phyloP scores from a whole-genome alignment of 2,888 invertebrate genomes.

The Amblyteles armatorius region DNA sequence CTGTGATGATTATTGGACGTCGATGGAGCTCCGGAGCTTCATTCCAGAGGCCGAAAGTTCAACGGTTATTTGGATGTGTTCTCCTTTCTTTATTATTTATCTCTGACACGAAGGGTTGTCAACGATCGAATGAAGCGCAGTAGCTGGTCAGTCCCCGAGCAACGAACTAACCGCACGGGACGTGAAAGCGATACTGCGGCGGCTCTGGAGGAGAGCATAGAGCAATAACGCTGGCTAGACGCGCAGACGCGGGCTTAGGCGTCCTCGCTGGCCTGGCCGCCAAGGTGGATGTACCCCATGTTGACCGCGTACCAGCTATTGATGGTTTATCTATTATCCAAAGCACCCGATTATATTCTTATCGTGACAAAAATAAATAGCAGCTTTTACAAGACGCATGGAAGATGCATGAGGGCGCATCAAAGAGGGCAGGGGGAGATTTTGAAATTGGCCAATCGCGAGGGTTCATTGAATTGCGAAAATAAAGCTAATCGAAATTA shows the following conservation, averaged over 20 bases:
- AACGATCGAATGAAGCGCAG: slow-evolving; percentile 7
- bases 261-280: slow-evolving; percentile 40
- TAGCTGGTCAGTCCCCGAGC: neutral
- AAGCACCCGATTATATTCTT: slow-evolving; percentile 1
- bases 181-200: slow-evolving; percentile 80
- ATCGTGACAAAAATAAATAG: too few relatives aligned
- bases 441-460: neutral
- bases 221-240: slow-evolving; percentile 52
- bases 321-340: neutral
- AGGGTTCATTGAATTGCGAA: neutral
- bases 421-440: neutral
- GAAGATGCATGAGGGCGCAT: neutral
- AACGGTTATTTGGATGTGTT: slow-evolving; percentile 5
- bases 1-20: neutral
- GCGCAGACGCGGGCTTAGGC: slow-evolving; percentile 71
- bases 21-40: neutral
- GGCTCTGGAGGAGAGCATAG: slow-evolving; percentile 57
- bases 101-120: slow-evolving; percentile 16
- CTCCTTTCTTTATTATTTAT: slow-evolving; percentile 16
- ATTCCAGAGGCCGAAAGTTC: neutral
- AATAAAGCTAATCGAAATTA: neutral
- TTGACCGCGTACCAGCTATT: slow-evolving; percentile 24
- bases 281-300: slow-evolving; percentile 12
- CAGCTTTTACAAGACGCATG: neutral
- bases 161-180: slow-evolving; percentile 53